phyloP scores from a whole-genome alignment of 2,113 vertebrate genomes.

The Smithornis capensis region DNA sequence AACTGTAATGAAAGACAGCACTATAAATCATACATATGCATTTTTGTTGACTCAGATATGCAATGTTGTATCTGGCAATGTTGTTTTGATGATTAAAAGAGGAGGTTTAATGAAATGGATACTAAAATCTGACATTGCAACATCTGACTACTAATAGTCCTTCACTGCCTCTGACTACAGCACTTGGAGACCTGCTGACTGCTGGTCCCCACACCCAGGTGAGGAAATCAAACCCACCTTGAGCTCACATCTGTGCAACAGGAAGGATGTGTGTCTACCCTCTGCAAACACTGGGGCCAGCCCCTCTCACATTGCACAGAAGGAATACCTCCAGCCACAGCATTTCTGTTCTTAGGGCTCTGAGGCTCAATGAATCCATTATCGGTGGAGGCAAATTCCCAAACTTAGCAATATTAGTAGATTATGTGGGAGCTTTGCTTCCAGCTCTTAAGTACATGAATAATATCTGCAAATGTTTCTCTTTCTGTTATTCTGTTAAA shows the following conservation, averaged over 20 bases:
- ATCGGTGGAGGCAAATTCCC: not conserved
- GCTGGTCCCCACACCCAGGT: fast-evolving
- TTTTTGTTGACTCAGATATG: not conserved
- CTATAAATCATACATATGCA: not conserved
- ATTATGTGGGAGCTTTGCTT: not conserved
- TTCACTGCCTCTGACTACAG: not conserved
- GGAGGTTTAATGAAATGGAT: not conserved
- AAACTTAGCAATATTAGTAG: not conserved
- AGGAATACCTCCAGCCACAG: not conserved
- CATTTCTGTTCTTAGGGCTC: not conserved
- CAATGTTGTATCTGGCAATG: not conserved
- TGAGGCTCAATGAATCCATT: not conserved
- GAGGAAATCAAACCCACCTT: not conserved
- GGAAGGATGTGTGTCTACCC: not conserved
- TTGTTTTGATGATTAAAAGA: not conserved
- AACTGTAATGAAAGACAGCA: not conserved
- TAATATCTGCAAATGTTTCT: not conserved
- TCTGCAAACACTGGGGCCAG: not conserved
- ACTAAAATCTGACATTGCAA: not conserved
- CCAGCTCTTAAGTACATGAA: not conserved
- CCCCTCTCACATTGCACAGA: not conserved
- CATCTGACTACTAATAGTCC: not conserved
- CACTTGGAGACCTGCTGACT: not conserved
- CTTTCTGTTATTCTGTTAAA: not conserved
- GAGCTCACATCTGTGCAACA: fast-evolving